A percentile compares a stretch with the other conserved stretches of the same genome.
phyloP scores from a whole-genome alignment of 2,113 vertebrate species.

The Nycticorax nycticorax region DNA sequence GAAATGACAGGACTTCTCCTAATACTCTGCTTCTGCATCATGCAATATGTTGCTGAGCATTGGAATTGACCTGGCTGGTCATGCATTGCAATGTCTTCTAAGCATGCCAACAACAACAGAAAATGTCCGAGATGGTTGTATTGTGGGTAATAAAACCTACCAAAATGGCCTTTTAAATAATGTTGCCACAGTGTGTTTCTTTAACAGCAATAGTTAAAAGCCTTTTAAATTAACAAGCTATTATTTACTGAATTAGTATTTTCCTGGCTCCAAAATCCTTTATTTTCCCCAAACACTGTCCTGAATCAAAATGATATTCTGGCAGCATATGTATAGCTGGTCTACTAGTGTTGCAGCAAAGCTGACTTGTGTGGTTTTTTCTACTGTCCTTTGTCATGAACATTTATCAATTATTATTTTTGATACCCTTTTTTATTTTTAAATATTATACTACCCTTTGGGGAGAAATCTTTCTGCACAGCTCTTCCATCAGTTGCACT shows the following conservation, averaged over 20 bases:
- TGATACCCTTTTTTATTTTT: background rate
- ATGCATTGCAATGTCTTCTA: constrained; percentile 33
- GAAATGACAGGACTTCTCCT: background rate
- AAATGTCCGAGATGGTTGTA: constrained; percentile 60
- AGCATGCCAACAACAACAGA: constrained; percentile 64
- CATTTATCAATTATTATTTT: background rate
- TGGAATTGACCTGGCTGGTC: constrained; percentile 8
- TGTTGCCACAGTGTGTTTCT: constrained; percentile 33
- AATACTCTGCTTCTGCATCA: background rate
- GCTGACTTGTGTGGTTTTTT: background rate
- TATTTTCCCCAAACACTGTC: constrained; percentile 35
- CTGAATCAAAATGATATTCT: constrained; percentile 19
- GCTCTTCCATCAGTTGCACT: background rate
- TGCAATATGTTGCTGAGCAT: background rate
- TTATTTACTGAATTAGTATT: constrained; percentile 54
- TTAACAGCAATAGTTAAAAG: constrained; percentile 47
- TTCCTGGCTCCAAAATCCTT: constrained; percentile 52
- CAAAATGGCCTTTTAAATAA: constrained; percentile 65
- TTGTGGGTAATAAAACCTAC: constrained; percentile 60
- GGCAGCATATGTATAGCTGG: background rate
- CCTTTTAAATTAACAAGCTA: constrained; percentile 55
- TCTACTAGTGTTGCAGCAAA: background rate
- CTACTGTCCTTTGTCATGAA: background rate
- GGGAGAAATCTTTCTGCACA: background rate
- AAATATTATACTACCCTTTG: background rate